Conservation (phyloP, 2,113 vertebrate genomes). For the Mormoops blainvillei region DNA sequence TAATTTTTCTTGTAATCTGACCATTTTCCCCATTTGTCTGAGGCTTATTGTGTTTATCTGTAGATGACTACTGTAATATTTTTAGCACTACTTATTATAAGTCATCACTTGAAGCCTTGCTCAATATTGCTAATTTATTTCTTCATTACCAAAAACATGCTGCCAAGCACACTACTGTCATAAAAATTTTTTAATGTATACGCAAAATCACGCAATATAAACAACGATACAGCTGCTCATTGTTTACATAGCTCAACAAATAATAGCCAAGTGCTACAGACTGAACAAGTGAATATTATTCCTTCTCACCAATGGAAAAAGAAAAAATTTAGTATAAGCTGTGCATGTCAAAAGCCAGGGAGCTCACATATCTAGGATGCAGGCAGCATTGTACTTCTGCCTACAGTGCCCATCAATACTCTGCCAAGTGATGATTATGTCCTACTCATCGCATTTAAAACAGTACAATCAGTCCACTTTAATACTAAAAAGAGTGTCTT, state of each 20-base stretch:
- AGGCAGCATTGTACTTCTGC: not conserved
- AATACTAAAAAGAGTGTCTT: not conserved
- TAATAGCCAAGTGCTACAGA: conserved; percentile 15
- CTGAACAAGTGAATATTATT: conserved; percentile 51
- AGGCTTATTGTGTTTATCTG: conserved; percentile 74
- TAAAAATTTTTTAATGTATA: conserved; percentile 31
- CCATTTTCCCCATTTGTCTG: conserved; percentile 46
- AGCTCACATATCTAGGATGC: not conserved
- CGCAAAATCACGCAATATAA: conserved; percentile 56
- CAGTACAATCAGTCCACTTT: not conserved
- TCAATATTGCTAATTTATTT: conserved; percentile 76
- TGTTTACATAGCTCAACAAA: conserved; percentile 40
- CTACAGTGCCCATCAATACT: not conserved
- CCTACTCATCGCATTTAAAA: not conserved
- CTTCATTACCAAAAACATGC: conserved; percentile 58
- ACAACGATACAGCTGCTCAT: conserved; percentile 55
- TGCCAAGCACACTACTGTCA: not conserved
- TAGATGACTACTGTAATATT: conserved; percentile 71
- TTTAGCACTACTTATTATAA: conserved; percentile 77
- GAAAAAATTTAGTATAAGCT: not conserved
- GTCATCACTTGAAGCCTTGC: conserved; percentile 65
- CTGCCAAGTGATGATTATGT: not conserved
- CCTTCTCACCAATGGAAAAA: not conserved
- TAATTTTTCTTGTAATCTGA: conserved; percentile 25
- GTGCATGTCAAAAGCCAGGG: not conserved